Base-by-base conservation (phyloP, 30 jellyfish, hydroid and myxozoan genomes). In the Turritopsis dohrnii region DNA sequence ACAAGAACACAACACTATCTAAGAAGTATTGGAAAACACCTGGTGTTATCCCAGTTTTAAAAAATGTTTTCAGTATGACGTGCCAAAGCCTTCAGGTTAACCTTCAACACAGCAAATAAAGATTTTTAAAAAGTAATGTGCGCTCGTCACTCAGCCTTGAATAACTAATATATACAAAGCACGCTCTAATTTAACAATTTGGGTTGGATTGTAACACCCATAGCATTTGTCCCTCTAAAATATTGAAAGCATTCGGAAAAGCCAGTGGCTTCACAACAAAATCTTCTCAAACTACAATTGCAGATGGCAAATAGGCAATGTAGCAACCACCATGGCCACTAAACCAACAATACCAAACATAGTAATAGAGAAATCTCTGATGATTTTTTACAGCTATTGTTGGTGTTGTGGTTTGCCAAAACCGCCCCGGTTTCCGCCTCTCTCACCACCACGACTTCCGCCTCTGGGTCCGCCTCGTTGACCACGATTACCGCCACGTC, bases 401-500 rank as follows among this genome's bases (percentile, higher is more conserved):
- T 69, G 30, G 31, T 69, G 77, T 69, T 69, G 77, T 9, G 77
- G 77, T 27, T 69, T 69, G 77, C 77, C 77, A 69, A 69, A 69
- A 69, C 83, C 66, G 22, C 52, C 84, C 21, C 79, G 41, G 17
- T 54, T 53, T 65, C 31, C 76, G 22, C 71, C 86, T 17, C 85
- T 31, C 41, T 41, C 76, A 71, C 96, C 96, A 54, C 94, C 98
- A 28, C 98, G 95, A 8, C 89, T 82, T 27, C 93, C 82, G 21
- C 98, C 96, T n/a, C 97, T 90, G 19, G 94, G 90, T 79, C 98
- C 89, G 60, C 88, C 97, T 25, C 92, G 95, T 29, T 92, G 82
- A 5, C 94, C 96, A 16, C 97, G 91, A 69, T 89, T 54, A 81
- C 79, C 89, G 21, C 96, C 85, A 25, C 84, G 30, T 27, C 79